Percentiles rank a stretch among this genome's conserved stretches.
phyloP scores from a whole-genome alignment of 2,113 vertebrate species.

The Pterocles orientalis region DNA sequence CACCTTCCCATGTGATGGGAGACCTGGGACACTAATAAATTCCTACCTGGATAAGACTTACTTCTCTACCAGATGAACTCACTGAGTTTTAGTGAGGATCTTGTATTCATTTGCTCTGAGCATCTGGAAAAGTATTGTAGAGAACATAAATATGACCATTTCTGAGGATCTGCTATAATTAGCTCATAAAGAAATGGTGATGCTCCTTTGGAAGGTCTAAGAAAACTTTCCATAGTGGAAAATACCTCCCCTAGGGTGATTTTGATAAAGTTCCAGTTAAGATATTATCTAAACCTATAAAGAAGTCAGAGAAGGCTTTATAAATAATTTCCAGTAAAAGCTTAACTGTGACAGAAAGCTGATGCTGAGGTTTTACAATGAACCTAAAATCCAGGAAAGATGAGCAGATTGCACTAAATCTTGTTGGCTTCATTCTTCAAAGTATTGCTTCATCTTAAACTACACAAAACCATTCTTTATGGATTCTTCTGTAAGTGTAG shows the following conservation, averaged over 20 bases:
- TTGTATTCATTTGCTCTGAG: neutral
- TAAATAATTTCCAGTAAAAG: neutral
- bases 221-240: neutral
- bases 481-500: neutral
- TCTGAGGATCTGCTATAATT: neutral
- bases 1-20: neutral
- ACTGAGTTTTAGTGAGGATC: neutral
- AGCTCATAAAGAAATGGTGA: neutral
- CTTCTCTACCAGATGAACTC: neutral
- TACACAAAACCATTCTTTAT: neutral
- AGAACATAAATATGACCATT: fast-evolving
- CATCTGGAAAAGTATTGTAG: neutral
- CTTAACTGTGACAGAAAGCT: neutral
- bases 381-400: neutral
- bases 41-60: neutral
- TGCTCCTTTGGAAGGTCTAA: neutral
- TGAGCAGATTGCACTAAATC: neutral
- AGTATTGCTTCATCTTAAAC: neutral
- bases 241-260: neutral
- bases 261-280: neutral
- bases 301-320: neutral
- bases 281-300: neutral
- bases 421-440: neutral
- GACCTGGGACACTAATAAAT: neutral
- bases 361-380: neutral